Evolutionary conservation across 2,888 invertebrate genomes (phyloP).

Genomic region (Chalcis sispes): DNA sequence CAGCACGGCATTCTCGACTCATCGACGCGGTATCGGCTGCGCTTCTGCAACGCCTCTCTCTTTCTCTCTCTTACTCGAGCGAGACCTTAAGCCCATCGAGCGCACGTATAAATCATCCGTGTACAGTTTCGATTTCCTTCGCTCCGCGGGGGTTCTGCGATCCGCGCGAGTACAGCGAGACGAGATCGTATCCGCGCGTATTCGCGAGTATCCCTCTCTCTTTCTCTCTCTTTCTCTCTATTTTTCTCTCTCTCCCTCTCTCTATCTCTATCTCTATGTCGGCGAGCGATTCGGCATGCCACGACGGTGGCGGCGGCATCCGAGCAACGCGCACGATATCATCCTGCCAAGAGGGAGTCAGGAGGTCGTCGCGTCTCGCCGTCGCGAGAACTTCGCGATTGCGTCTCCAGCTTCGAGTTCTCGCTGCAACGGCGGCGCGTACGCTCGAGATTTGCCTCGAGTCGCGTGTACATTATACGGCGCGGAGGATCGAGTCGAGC

Average conservation of each 20-base stretch:
- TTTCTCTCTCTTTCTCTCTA: constrained; percentile 16
- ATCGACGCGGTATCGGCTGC: background rate
- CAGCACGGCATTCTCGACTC: background rate
- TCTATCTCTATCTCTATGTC: constrained; percentile 3
- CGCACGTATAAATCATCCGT: constrained; percentile 35
- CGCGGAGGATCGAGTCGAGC: too few relatives aligned
- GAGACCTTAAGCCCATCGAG: constrained; percentile 39
- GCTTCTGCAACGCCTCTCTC: too few relatives aligned
- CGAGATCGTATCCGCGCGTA: constrained; percentile 22
- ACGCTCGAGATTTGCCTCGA: background rate
- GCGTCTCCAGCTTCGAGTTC: background rate
- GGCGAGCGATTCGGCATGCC: constrained; percentile 8
- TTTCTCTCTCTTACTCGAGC: too few relatives aligned
- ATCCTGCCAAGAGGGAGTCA: constrained; percentile 42
- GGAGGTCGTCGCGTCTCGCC: constrained; percentile 41
- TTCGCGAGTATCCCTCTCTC: constrained; percentile 25
- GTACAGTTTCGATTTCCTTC: constrained; percentile 43
- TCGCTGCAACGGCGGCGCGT: background rate
- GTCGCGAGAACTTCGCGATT: constrained; percentile 8
- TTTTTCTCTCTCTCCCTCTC: constrained; percentile 21
- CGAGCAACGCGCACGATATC: constrained; percentile 7
- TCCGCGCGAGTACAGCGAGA: background rate
- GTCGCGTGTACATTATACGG: too few relatives aligned
- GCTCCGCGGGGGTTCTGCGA: constrained; percentile 43
- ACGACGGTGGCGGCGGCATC: background rate